Evolutionary conservation across 2,888 invertebrate genomes (phyloP), one percentile per base, ranked within the genome.

Genomic region (Hermodice carunculata): DNA sequence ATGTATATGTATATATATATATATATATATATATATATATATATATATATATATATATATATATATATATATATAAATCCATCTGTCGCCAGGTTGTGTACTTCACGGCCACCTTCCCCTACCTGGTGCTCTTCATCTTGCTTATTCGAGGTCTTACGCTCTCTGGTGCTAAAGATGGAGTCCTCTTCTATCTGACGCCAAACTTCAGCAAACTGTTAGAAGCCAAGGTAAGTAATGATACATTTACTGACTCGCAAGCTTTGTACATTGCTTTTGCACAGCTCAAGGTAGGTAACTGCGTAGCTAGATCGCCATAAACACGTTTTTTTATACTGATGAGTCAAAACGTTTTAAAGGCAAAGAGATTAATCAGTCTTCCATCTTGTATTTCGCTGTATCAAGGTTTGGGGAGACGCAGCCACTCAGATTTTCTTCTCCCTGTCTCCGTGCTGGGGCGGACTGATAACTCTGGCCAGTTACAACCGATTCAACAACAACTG

Each of bases 11-110:
- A 37, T 37, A 37, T 37, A 37, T 37, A 37, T 37, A 37, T 37
- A 37, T 37, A 37, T 37, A 37, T 46, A 46, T 46, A 46, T 46
- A 46, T 46, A 46, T 46, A 17, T 46, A 46, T 46, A 46, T 46
- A 46, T 46, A 17, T 46, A 17, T 17, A 46, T 17, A 29, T 11
- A 17, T 51, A 28, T 51, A 51, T 17, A 51, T 14, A 11, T 17
- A 17, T 51, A 11, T 54, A 19, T 37, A 54, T 54, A 19, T 37
- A 37, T 19, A 54, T 2, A 8, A 37, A n/a, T n/a, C n/a, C n/a
- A n/a, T n/a, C n/a, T n/a, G n/a, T n/a, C n/a, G n/a, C n/a, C 75
- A 83, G 82, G 82, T 81, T 44, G 81, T 79, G n/a, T 83, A 83
- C 64, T 82, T 83, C 73, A 82, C 82, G n/a, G 81, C 81, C 6